Conservation (phyloP, 1,140 invertebrate genomes). For the Listronotus bonariensis region DNA sequence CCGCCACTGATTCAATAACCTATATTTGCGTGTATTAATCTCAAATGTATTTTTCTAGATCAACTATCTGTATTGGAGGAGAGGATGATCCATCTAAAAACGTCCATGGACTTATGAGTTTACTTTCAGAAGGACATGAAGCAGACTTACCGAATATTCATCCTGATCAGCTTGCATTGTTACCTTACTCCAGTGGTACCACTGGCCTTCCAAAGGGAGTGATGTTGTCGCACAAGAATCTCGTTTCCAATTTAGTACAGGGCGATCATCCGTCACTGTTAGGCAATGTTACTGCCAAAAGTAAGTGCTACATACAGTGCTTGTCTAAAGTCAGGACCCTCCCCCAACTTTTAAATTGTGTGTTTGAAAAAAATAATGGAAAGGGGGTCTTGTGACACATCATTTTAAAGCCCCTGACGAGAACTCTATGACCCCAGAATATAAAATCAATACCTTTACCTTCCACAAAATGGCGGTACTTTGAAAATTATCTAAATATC, state of each 20-base stretch:
- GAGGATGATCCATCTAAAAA: slow-evolving; percentile 59
- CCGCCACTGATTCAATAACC: no score
- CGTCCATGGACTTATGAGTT: slow-evolving; percentile 60
- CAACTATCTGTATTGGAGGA: slow-evolving; percentile 75
- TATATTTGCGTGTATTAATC: no score
- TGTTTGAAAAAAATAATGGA: no score
- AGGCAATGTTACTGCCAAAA: slow-evolving; percentile 46
- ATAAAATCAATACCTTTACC: no score
- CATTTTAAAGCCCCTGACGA: no score
- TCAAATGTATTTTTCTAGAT: slow-evolving; percentile 57
- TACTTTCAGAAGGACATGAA: slow-evolving; percentile 59
- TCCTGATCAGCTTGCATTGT: slow-evolving; percentile 60
- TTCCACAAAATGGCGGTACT: no score
- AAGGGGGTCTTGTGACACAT: no score
- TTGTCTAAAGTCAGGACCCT: no score
- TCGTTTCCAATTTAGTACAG: slow-evolving; percentile 71
- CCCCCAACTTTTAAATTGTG: no score
- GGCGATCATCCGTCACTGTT: slow-evolving; percentile 52
- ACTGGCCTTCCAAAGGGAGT: slow-evolving; percentile 92
- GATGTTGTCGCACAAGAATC: slow-evolving; percentile 79
- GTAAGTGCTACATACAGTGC: slow-evolving; percentile 33
- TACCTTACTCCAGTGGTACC: slow-evolving; percentile 84
- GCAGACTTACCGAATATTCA: slow-evolving; percentile 59
- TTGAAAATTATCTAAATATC: no score
- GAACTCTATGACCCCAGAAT: no score